These are phyloP conservation scores for Petrocephalus schoutedeni DNA, from an alignment of 2,797 vertebrate species.

Conservation along the genomic window DNA sequence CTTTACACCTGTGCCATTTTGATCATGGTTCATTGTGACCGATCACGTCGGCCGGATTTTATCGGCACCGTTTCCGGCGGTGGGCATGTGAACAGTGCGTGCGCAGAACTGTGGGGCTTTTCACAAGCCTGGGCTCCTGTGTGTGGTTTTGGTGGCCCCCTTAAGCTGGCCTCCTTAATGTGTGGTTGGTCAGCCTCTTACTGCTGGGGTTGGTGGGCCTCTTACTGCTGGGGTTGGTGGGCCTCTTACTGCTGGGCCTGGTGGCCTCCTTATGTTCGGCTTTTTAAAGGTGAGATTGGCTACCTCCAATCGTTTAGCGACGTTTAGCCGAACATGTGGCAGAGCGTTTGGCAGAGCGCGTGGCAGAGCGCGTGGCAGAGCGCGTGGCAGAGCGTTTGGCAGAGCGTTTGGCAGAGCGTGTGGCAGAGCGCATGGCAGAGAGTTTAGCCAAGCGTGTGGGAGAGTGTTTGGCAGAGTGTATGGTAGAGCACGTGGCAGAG, in stretches of 20 bases:
- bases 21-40: not conserved
- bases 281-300: not conserved
- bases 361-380: too few species aligned
- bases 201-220: not conserved
- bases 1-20: not conserved
- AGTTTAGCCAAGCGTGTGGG: too few species aligned
- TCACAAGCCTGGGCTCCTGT: not conserved
- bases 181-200: not conserved
- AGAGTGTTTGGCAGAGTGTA: too few species aligned
- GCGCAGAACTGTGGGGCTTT: not conserved
- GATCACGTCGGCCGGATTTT: not conserved
- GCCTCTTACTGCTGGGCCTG: not conserved
- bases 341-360: too few species aligned
- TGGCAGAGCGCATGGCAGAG: too few species aligned
- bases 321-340: too few species aligned
- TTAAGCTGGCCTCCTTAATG: not conserved
- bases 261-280: not conserved
- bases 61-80: not conserved
- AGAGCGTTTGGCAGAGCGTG: too few species aligned
- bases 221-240: not conserved
- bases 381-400: too few species aligned
- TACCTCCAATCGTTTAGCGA: not conserved
- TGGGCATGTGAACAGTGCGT: not conserved
- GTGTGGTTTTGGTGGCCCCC: not conserved
- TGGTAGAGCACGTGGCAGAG: not conserved